Percentiles rank a stretch among this genome's conserved stretches.
These are phyloP conservation scores for Oxystoma pomonae DNA, from an alignment of 2,888 invertebrate genomes.

Conservation along the genomic window DNA sequence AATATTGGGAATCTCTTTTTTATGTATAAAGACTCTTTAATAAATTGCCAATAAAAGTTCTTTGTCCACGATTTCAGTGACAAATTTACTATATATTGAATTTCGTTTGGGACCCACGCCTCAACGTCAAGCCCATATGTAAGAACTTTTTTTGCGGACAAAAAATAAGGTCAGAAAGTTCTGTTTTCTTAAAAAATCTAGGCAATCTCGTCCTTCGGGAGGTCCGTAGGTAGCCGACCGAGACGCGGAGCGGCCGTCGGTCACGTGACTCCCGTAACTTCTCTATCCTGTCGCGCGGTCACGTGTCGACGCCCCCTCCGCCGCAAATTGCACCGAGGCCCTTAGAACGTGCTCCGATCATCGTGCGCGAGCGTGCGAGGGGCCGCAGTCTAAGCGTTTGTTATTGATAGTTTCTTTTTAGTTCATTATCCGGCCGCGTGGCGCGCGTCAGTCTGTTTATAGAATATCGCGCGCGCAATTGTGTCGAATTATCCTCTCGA, in stretches of 20 bases:
- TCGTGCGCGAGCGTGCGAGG: not conserved
- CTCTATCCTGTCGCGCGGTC: constrained; percentile 43
- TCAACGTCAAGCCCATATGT: no score
- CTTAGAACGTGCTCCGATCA: constrained; percentile 39
- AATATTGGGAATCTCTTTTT: no score
- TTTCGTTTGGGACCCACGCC: no score
- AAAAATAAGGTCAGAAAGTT: no score
- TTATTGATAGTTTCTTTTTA: constrained; percentile 49
- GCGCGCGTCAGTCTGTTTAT: constrained; percentile 21
- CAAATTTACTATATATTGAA: no score
- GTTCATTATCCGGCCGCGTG: constrained; percentile 50
- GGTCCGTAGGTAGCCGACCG: not conserved
- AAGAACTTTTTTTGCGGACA: no score
- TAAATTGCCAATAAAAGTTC: no score
- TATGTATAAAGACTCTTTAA: no score
- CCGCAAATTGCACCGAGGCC: constrained; percentile 45
- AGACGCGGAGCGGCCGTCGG: constrained; percentile 2
- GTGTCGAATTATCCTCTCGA: constrained; percentile 3
- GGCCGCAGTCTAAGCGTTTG: constrained; percentile 40
- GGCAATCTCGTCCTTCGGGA: not conserved
- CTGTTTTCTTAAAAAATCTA: no score
- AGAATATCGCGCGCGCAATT: constrained; percentile 11
- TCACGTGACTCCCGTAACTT: constrained; percentile 38
- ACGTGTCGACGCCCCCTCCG: constrained; percentile 48
- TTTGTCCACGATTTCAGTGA: no score